Evolutionary conservation across 2,797 vertebrate genomes (phyloP), one percentile per base, ranked within the genome.

Genomic region (Amblyopsis hoosieri): DNA sequence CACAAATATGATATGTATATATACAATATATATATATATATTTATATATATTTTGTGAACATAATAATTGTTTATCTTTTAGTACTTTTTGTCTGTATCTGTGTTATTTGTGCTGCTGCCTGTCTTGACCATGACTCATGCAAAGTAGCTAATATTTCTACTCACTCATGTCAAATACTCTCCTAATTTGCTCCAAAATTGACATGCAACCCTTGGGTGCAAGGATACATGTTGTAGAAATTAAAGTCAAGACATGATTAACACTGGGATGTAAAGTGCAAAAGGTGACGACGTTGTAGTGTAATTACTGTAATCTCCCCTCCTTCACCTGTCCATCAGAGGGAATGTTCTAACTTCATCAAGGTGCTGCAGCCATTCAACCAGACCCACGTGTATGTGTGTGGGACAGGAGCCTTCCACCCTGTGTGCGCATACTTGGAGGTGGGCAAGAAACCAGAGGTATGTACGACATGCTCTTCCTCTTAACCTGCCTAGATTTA

Each of bases 331-430:
- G 19, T 63, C 51, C 67, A 85, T 60, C 92, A 99, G 97, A 96
- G 93, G 87, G 97, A 99, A 88, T 99, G 96, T 84, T 94, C 96
- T 54, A 98, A 98, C 87, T 98, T 96, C 85, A 91, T 99, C 83
- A 97, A 98, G 77, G 94, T 99, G 72, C 79, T 99, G 69, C 96
- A 97, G 86, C 76, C 91, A 3, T 98, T 95, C 79, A 99, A 99
- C 87, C 96, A 98, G 79, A 99, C 95, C 50, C 98, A 99, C 78
- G 74, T 99, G 62, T 99, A 99, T 0, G 94, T 92, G 50, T 99
- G 98, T 47, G 98, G 98, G 78, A 99, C 98, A 0, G 98, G 98
- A 63, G 97, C 98, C 76, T 99, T 99, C 67, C 97, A 99, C 83
- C 98, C 98, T 4, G 85, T 97, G 81, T 99, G 98, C 71, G 94